Percentiles rank a stretch among this genome's conserved stretches.
These are phyloP conservation scores for Pecten maximus DNA, from an alignment of 2,888 invertebrate species.

Conservation along the genomic window DNA sequence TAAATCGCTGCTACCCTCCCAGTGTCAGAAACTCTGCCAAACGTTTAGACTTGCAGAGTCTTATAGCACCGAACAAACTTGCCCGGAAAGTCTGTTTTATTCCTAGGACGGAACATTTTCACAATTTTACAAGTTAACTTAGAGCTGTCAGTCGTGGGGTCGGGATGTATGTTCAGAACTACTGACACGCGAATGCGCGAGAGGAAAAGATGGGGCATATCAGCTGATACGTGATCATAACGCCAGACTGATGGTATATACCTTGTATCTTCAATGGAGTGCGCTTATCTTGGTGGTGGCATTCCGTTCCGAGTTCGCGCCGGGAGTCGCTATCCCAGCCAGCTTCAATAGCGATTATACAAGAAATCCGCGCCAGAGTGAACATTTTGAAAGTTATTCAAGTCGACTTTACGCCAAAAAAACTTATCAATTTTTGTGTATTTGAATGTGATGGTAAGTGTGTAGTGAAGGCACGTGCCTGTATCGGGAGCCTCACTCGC, in stretches of 20 bases:
- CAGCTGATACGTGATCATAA: constrained; percentile 33
- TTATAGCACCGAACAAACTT: constrained; percentile 13
- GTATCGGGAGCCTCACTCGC: not conserved
- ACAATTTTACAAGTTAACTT: not conserved
- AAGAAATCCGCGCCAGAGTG: constrained; percentile 22
- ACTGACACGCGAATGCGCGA: constrained; percentile 30
- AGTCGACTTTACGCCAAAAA: constrained; percentile 29
- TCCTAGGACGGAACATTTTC: not conserved
- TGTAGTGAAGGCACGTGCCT: constrained; percentile 1
- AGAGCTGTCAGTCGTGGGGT: constrained; percentile 2
- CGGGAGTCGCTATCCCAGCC: constrained; percentile 22
- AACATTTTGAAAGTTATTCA: constrained; percentile 35
- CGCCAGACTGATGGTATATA: not conserved
- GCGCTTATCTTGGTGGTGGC: not conserved
- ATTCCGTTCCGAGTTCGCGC: constrained; percentile 28
- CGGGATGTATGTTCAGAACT: constrained; percentile 1
- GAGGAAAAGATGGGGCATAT: constrained; percentile 19
- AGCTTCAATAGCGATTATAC: constrained; percentile 13
- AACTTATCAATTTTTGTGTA: constrained; percentile 33
- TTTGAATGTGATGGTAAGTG: constrained; percentile 31
- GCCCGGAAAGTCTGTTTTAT: constrained; percentile 30
- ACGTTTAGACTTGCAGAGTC: not conserved
- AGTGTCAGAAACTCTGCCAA: not conserved
- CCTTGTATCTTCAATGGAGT: constrained; percentile 35
- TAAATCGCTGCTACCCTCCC: constrained; percentile 1